phyloP scores from a whole-genome alignment of 2,797 vertebrate genomes.

The Antennarius maculatus region DNA sequence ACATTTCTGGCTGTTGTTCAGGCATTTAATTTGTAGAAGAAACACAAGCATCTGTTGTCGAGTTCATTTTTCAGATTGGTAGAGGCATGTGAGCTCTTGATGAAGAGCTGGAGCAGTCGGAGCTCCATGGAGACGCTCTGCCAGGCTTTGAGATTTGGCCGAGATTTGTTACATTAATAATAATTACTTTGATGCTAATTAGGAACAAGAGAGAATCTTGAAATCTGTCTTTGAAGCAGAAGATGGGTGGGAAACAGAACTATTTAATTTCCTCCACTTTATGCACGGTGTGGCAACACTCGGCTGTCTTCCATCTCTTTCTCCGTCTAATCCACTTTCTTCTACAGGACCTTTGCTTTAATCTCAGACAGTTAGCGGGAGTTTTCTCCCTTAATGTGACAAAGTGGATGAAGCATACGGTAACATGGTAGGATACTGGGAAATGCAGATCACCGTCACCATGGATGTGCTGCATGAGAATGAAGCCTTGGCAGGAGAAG shows the following conservation, averaged over 20 bases:
- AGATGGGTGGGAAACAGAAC: conserved; percentile 12
- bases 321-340: conserved; percentile 44
- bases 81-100: conserved; percentile 46
- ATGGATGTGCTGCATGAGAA: conserved; percentile 30
- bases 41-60: conserved; percentile 70
- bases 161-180: conserved; percentile 39
- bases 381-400: conserved; percentile 52
- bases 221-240: conserved; percentile 24
- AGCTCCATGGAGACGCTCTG: conserved; percentile 17
- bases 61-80: conserved; percentile 65
- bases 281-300: conserved; percentile 25
- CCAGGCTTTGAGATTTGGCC: conserved; percentile 23
- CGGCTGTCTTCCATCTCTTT: conserved; percentile 12
- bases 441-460: conserved; percentile 47
- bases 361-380: conserved; percentile 56
- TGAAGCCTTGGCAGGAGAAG: conserved; percentile 41
- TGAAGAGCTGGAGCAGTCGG: conserved; percentile 12
- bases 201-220: neutral
- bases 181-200: conserved; percentile 33
- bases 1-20: conserved; percentile 73
- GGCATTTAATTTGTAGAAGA: conserved; percentile 59
- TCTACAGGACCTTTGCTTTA: conserved; percentile 48
- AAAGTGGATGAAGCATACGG: conserved; percentile 61
- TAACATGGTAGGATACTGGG: conserved; percentile 62
- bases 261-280: conserved; percentile 15